Conservation (phyloP, 2,113 vertebrate species). For the Corythoichthys haematopterus region DNA sequence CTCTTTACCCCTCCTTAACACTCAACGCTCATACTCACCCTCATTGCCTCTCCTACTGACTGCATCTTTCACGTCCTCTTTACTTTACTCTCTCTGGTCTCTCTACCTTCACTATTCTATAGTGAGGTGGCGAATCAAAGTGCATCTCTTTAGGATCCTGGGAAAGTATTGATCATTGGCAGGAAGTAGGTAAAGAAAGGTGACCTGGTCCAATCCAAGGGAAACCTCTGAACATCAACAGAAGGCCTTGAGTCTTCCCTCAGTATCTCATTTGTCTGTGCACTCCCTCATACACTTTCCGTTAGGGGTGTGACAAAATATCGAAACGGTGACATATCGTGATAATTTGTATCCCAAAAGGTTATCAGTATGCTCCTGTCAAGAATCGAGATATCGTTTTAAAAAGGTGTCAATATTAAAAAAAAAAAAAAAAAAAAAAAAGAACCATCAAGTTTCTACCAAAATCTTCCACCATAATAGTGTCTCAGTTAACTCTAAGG, state of each 20-base stretch:
- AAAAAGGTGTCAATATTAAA: too few species aligned
- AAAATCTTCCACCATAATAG: too few species aligned
- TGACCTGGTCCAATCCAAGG: slow-evolving; percentile 50
- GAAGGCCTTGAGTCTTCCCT: slow-evolving; percentile 39
- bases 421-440: too few species aligned
- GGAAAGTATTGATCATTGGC: slow-evolving; percentile 64
- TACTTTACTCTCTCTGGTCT: slow-evolving; percentile 53
- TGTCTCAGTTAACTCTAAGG: too few species aligned
- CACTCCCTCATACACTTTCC: background rate
- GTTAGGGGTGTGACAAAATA: too few species aligned
- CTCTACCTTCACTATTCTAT: slow-evolving; percentile 34
- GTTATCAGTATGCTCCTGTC: too few species aligned
- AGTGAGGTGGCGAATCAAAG: slow-evolving; percentile 59
- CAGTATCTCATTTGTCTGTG: slow-evolving; percentile 17
- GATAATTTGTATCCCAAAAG: too few species aligned
- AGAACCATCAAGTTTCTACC: too few species aligned
- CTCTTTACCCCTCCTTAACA: slow-evolving; percentile 69
- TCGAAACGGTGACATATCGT: too few species aligned
- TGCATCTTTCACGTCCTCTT: slow-evolving; percentile 34
- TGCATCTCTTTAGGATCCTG: slow-evolving; percentile 59
- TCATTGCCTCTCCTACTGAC: slow-evolving; percentile 28
- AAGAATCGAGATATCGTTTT: too few species aligned
- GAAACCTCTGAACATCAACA: slow-evolving; percentile 41
- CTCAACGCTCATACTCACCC: slow-evolving; percentile 49
- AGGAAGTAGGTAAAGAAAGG: slow-evolving; percentile 51